These are phyloP conservation scores for Cacoxenus indagator DNA, from an alignment of 2,888 invertebrate species.

Conservation along the genomic window DNA sequence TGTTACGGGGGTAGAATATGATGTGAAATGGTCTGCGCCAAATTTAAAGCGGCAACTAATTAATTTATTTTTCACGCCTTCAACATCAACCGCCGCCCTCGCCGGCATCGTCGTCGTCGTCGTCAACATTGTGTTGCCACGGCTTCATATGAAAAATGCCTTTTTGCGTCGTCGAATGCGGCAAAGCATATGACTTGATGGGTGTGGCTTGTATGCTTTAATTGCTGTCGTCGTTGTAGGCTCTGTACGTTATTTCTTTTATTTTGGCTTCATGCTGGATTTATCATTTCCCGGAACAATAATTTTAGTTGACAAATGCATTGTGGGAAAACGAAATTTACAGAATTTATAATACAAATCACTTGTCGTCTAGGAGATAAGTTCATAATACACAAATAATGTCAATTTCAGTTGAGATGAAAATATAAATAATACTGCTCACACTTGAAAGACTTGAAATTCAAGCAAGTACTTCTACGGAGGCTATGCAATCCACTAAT, in stretches of 20 bases:
- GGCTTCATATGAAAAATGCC: slow-evolving; percentile 44
- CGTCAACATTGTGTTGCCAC: too few relatives aligned
- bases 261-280: not conserved
- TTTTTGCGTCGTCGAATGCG: not conserved
- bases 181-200: slow-evolving; percentile 6
- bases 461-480: too few relatives aligned
- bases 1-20: not conserved
- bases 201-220: not conserved
- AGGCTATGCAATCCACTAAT: too few relatives aligned
- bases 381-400: too few relatives aligned
- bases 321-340: too few relatives aligned
- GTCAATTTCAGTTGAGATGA: too few relatives aligned
- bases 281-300: slow-evolving; percentile 8
- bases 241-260: not conserved
- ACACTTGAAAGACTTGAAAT: too few relatives aligned
- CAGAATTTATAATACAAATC: too few relatives aligned
- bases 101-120: not conserved
- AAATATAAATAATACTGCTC: too few relatives aligned
- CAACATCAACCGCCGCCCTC: not conserved
- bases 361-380: too few relatives aligned
- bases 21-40: slow-evolving; percentile 54
- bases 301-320: too few relatives aligned
- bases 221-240: not conserved
- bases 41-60: slow-evolving; percentile 58
- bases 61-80: slow-evolving; percentile 56